Conservation (phyloP, 2,888 invertebrate species). For the Agrilus biguttatus region DNA sequence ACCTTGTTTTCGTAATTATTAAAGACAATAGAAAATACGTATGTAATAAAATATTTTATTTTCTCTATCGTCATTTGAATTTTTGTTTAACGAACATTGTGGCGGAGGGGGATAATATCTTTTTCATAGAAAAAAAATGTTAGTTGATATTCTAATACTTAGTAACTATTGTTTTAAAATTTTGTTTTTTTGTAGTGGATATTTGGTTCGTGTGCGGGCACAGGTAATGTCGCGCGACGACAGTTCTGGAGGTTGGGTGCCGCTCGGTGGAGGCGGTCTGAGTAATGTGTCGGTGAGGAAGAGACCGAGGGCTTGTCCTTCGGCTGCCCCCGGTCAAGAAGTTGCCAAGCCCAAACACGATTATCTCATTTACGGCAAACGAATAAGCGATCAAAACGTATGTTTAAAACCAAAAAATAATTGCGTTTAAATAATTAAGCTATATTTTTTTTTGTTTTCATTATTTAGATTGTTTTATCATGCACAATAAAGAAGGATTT, state of each 20-base stretch:
- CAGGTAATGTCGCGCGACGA: constrained; percentile 99
- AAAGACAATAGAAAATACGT: neutral
- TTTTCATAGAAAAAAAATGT: neutral
- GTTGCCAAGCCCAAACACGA: constrained; percentile 56
- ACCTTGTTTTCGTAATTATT: no score
- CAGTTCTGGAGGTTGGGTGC: constrained; percentile 91
- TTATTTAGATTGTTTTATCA: constrained; percentile 69
- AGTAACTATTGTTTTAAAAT: no score
- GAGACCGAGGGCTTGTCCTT: constrained; percentile 37
- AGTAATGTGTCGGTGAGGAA: constrained; percentile 85
- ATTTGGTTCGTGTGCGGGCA: constrained; percentile 93
- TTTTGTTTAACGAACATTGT: no score
- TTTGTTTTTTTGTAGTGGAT: constrained; percentile 50
- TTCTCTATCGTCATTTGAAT: no score
- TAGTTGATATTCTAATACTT: neutral
- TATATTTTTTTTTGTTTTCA: neutral
- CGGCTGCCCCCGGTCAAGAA: constrained; percentile 15
- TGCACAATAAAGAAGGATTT: constrained; percentile 93
- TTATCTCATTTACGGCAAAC: constrained; percentile 84
- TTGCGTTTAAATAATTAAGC: neutral
- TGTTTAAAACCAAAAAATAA: constrained; percentile 22
- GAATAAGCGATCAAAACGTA: constrained; percentile 86
- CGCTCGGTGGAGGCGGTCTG: constrained; percentile 84
- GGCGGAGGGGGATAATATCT: no score
- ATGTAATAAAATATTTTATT: neutral